Conservation (phyloP, 2,113 vertebrate species). For the Alces alces region DNA sequence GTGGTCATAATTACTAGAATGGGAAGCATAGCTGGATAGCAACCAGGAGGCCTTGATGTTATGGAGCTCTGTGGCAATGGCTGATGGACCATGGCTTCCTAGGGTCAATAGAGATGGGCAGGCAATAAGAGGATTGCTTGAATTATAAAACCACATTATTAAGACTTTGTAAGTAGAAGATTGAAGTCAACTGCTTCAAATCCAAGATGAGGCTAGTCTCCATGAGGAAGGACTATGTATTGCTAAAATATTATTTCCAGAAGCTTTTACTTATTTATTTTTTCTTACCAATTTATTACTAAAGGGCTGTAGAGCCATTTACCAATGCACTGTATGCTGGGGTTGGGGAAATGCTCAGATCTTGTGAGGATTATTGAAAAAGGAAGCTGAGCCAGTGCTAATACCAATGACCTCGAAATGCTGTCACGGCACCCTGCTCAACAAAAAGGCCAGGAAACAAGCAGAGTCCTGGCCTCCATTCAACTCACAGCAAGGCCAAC, state of each 20-base stretch:
- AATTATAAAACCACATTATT: neutral
- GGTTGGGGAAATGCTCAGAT: neutral
- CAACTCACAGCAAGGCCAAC: neutral
- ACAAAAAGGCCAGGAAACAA: neutral
- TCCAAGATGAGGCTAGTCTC: neutral
- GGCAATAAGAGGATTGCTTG: neutral
- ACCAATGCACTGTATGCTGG: neutral
- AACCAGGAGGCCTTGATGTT: neutral
- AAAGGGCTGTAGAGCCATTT: neutral
- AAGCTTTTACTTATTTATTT: neutral
- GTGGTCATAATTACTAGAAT: neutral
- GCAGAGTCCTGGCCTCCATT: neutral
- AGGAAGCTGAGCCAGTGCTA: neutral
- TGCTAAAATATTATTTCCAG: neutral
- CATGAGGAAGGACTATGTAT: neutral
- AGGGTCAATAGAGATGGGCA: neutral
- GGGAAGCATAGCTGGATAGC: neutral
- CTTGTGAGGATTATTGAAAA: neutral
- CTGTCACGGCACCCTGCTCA: neutral
- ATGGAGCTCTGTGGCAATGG: neutral
- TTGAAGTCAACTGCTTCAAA: neutral
- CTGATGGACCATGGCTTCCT: neutral
- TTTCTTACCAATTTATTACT: neutral
- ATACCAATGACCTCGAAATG: neutral
- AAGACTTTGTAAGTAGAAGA: neutral